Conservation (phyloP, 2,888 invertebrate species). For the Gnatocerus cornutus region DNA sequence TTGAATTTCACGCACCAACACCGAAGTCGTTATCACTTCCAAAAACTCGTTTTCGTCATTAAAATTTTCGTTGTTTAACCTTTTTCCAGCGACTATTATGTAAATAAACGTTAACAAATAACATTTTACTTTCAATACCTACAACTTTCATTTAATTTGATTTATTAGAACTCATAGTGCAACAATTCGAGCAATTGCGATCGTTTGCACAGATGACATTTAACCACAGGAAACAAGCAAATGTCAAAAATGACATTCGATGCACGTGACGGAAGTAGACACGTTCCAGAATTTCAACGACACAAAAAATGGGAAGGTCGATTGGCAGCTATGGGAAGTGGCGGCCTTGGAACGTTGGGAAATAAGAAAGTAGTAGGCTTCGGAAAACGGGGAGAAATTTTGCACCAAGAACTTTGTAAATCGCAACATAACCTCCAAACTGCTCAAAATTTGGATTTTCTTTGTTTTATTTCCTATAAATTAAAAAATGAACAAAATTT, state of each 20-base stretch:
- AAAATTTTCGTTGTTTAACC: conserved; percentile 18
- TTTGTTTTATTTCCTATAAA: no score
- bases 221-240: conserved; percentile 24
- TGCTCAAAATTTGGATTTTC: no score
- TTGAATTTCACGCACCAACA: conserved; percentile 8
- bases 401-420: no score
- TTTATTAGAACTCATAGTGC: conserved; percentile 37
- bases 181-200: conserved; percentile 42
- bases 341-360: conserved; percentile 4
- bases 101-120: conserved; percentile 39
- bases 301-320: conserved; percentile 23
- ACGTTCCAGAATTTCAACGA: conserved; percentile 14
- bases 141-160: conserved; percentile 47
- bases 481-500: no score
- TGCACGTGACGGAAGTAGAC: conserved; percentile 32
- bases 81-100: conserved; percentile 24
- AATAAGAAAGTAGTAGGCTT: neutral
- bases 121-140: conserved; percentile 46
- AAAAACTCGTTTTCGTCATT: neutral
- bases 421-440: no score
- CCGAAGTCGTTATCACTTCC: neutral
- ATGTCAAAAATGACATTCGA: conserved; percentile 23
- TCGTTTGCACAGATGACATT: conserved; percentile 31
- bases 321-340: conserved; percentile 6
- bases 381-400: neutral